A percentile compares a stretch with the other conserved stretches of the same genome.
phyloP scores from a whole-genome alignment of 2,797 vertebrate genomes.

The Thaleichthys pacificus region DNA sequence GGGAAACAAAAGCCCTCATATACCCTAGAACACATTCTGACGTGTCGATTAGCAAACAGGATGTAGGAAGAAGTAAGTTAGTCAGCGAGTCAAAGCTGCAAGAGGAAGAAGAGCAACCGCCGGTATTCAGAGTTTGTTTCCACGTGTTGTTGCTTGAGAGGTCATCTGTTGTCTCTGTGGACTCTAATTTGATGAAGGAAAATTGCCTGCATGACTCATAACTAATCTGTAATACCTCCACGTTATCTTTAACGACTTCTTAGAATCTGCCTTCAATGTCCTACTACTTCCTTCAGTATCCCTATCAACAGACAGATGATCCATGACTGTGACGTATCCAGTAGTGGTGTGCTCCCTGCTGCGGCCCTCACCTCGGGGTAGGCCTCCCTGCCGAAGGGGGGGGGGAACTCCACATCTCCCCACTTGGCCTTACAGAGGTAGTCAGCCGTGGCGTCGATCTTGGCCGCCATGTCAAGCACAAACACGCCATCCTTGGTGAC shows the following conservation, averaged over 20 bases:
- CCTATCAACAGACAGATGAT: background rate
- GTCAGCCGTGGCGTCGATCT: conserved; percentile 95
- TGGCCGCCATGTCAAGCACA: conserved; percentile 93
- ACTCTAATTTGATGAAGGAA: no score
- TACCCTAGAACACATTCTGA: background rate
- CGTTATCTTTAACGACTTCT: background rate
- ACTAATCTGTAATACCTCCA: no score
- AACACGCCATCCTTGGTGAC: conserved; percentile 86
- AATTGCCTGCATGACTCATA: no score
- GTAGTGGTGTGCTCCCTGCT: background rate
- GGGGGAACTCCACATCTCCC: conserved; percentile 96
- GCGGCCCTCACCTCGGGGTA: conserved; percentile 89
- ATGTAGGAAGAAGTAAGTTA: no score
- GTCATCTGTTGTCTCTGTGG: no score
- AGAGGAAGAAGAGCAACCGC: no score
- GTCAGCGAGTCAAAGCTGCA: no score
- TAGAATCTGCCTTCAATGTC: background rate
- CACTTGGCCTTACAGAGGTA: conserved; percentile 98
- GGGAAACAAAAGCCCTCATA: background rate
- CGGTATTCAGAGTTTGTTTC: no score
- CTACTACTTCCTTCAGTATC: background rate
- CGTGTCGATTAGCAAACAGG: no score
- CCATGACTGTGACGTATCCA: background rate
- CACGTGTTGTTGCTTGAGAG: no score
- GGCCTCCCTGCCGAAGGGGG: conserved; percentile 95